These are phyloP conservation scores for Tiaroga cobitis DNA, from an alignment of 2,797 vertebrate species.

Conservation along the genomic window DNA sequence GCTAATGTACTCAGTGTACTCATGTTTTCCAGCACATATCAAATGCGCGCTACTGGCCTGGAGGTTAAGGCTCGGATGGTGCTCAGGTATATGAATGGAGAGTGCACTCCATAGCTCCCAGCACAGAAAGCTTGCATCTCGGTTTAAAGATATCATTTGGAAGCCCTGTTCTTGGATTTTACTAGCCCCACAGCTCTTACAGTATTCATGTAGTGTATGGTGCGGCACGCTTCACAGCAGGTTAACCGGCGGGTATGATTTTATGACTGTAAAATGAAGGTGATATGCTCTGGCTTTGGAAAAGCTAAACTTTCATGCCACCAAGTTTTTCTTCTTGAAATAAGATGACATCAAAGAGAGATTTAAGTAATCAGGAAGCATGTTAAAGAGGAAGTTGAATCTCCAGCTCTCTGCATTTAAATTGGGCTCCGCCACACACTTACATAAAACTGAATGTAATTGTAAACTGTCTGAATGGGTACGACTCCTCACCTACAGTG, in stretches of 20 bases:
- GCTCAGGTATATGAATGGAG: background rate
- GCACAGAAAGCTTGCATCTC: background rate
- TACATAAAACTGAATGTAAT: background rate
- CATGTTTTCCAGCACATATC: background rate
- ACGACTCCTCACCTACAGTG: background rate
- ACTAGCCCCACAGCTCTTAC: background rate
- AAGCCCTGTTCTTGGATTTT: background rate
- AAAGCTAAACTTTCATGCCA: slow-evolving; percentile 6
- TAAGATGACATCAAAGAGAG: slow-evolving; percentile 10
- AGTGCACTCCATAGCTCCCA: background rate
- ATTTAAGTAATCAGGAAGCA: slow-evolving; percentile 6
- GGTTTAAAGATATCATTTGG: background rate
- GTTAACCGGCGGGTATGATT: slow-evolving; percentile 6
- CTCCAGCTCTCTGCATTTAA: slow-evolving; percentile 33
- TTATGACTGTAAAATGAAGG: slow-evolving; percentile 29
- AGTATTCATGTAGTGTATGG: background rate
- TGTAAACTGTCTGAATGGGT: background rate
- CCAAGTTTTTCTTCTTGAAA: slow-evolving; percentile 6
- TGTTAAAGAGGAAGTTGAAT: slow-evolving; percentile 15
- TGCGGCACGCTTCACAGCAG: background rate
- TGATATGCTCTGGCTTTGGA: background rate
- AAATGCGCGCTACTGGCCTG: background rate
- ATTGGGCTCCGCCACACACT: background rate
- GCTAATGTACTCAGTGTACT: background rate
- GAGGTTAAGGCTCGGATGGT: slow-evolving; percentile 13